Percentiles rank a stretch among this genome's conserved stretches.
These are phyloP conservation scores for Promerops cafer DNA, from an alignment of 2,113 vertebrate genomes.

Conservation along the genomic window DNA sequence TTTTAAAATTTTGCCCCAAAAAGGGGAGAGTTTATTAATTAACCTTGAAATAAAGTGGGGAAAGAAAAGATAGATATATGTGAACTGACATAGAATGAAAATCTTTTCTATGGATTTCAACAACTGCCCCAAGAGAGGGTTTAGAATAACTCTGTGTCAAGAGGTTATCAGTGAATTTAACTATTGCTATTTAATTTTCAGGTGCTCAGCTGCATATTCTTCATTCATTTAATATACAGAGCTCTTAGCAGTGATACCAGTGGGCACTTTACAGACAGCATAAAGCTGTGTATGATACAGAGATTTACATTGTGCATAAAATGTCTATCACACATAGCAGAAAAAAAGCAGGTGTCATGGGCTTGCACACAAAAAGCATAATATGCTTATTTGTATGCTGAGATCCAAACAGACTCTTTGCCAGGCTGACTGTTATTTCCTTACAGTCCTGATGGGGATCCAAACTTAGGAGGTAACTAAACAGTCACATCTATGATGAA, in stretches of 20 bases:
- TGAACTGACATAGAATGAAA: not conserved
- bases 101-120: not conserved
- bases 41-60: not conserved
- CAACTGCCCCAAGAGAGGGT: not conserved
- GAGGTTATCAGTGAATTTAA: not conserved
- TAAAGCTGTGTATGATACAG: not conserved
- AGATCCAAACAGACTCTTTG: not conserved
- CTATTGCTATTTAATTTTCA: not conserved
- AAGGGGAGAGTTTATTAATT: not conserved
- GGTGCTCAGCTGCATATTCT: not conserved
- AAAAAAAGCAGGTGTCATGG: not conserved
- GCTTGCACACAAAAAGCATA: not conserved
- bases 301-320: not conserved
- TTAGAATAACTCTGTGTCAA: not conserved
- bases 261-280: not conserved
- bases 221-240: not conserved
- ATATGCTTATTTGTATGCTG: not conserved
- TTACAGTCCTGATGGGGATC: not conserved
- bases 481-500: not conserved
- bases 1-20: not conserved
- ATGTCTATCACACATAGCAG: fast-evolving
- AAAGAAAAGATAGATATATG: not conserved
- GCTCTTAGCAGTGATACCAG: not conserved
- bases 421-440: not conserved
- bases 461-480: not conserved